phyloP scores from a whole-genome alignment of 2,888 invertebrate species.

The Eudemis profundana region DNA sequence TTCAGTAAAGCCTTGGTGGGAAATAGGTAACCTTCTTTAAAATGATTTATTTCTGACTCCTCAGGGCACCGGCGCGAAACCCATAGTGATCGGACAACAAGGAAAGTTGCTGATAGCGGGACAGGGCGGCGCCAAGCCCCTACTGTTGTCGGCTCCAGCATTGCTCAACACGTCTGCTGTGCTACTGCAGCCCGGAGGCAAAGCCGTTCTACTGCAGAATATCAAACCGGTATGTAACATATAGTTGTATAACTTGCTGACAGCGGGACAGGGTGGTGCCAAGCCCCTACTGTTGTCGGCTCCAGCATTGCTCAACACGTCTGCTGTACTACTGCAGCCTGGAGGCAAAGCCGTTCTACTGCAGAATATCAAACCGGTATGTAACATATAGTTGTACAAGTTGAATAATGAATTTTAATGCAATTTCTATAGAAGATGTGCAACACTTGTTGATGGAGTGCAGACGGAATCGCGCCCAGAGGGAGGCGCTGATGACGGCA shows the following conservation, averaged over 20 bases:
- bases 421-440: too few species aligned
- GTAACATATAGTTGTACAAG: neutral
- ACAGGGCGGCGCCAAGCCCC: constrained; percentile 72
- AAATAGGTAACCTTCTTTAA: too few species aligned
- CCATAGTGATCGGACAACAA: constrained; percentile 78
- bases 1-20: too few species aligned
- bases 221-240: constrained; percentile 68
- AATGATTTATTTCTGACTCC: neutral
- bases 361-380: constrained; percentile 10
- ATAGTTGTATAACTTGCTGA: too few species aligned
- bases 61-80: constrained; percentile 71
- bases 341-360: neutral
- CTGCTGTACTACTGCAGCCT: neutral
- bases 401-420: neutral
- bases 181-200: constrained; percentile 79
- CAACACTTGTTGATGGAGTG: too few species aligned
- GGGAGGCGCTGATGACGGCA: too few species aligned
- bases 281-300: neutral
- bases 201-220: constrained; percentile 82
- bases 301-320: neutral
- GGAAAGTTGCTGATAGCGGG: constrained; percentile 75
- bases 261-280: too few species aligned
- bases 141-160: constrained; percentile 73
- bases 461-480: too few species aligned
- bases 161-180: constrained; percentile 77